Conservation (phyloP, 2,888 invertebrate species). For the Dynastes maya region DNA sequence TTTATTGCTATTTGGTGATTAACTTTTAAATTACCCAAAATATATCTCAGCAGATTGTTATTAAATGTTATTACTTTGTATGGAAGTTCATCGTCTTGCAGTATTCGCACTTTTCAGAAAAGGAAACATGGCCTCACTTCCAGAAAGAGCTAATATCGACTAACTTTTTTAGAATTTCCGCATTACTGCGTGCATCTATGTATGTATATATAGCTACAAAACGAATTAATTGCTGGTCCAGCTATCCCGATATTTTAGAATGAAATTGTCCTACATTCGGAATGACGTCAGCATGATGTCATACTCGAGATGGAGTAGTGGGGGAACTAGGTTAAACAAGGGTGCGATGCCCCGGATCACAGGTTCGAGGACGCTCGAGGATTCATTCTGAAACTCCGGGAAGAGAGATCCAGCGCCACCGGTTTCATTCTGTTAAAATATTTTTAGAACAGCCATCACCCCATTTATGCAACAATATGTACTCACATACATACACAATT, state of each 20-base stretch:
- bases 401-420: conserved; percentile 15
- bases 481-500: too few relatives aligned
- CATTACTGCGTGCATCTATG: background rate
- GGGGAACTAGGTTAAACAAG: conserved; percentile 78
- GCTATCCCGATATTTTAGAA: conserved; percentile 74
- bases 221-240: conserved; percentile 57
- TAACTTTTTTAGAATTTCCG: background rate
- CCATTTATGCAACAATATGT: background rate
- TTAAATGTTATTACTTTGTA: background rate
- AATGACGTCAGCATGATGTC: conserved; percentile 75
- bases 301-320: conserved; percentile 57
- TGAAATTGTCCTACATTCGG: conserved; percentile 78
- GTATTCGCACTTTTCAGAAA: background rate
- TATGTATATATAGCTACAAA: conserved; percentile 39
- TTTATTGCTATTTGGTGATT: too few relatives aligned
- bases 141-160: background rate
- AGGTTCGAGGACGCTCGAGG: conserved; percentile 68
- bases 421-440: conserved; percentile 42
- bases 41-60: background rate
- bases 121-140: background rate
- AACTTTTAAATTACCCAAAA: background rate
- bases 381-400: conserved; percentile 63
- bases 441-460: conserved; percentile 30
- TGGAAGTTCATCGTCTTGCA: too few relatives aligned
- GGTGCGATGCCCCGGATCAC: conserved; percentile 76